These are phyloP conservation scores for Eolophus roseicapilla DNA, from an alignment of 2,113 vertebrate genomes.

Conservation along the genomic window DNA sequence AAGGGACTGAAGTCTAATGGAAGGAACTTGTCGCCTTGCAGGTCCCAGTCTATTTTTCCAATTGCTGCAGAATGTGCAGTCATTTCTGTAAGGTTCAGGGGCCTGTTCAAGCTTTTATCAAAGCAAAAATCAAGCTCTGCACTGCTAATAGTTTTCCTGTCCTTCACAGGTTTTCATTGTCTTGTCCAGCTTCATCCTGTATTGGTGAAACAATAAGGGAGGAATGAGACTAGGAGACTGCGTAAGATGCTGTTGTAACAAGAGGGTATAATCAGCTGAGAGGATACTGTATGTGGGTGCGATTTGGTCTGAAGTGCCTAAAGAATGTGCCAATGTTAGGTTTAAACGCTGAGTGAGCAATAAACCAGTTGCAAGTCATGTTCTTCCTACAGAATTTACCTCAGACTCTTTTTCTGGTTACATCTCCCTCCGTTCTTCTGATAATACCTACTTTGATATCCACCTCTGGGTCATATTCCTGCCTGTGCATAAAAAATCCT, in stretches of 20 bases:
- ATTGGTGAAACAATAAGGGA: not conserved
- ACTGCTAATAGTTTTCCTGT: rapidly evolving
- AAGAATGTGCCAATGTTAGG: not conserved
- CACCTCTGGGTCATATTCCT: not conserved
- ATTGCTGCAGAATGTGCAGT: not conserved
- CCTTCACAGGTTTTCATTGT: not conserved
- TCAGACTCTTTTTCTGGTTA: not conserved
- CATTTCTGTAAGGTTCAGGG: not conserved
- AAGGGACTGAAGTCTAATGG: not conserved
- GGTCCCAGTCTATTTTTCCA: not conserved
- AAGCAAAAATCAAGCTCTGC: not conserved
- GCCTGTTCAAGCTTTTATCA: not conserved
- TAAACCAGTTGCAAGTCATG: not conserved
- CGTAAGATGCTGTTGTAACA: rapidly evolving
- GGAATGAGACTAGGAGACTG: not conserved
- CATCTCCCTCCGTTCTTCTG: not conserved
- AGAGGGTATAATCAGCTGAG: not conserved
- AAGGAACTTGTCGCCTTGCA: not conserved
- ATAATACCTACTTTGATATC: not conserved
- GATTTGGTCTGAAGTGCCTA: not conserved
- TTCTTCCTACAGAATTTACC: not conserved
- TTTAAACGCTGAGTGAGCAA: not conserved
- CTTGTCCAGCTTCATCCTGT: not conserved
- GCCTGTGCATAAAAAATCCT: not conserved
- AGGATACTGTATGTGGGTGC: rapidly evolving